Evolutionary conservation across 2,113 vertebrate species (phyloP).

Genomic region (Ameiurus melas): DNA sequence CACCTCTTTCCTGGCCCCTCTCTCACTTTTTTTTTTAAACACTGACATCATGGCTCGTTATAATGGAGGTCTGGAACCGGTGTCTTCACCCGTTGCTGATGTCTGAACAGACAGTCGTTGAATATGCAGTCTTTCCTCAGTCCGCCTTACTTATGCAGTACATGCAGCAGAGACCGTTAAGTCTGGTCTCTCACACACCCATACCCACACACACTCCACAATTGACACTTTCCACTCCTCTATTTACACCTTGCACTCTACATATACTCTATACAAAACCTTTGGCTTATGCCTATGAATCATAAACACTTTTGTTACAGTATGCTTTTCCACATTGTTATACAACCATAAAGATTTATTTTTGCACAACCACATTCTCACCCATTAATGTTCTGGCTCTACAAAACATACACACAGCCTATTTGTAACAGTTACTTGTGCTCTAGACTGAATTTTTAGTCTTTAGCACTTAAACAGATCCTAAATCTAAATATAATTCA

Average conservation of each 20-base stretch:
- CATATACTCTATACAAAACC: background rate
- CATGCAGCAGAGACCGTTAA: constrained; percentile 18
- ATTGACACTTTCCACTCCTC: constrained; percentile 2
- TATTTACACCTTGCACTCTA: background rate
- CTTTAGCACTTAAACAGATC: background rate
- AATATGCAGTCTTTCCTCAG: constrained; percentile 53
- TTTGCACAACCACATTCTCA: constrained; percentile 15
- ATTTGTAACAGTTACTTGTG: background rate
- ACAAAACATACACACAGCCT: background rate
- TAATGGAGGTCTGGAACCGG: constrained; percentile 33
- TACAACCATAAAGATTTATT: constrained; percentile 11
- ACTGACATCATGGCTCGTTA: constrained; percentile 9
- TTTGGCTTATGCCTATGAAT: constrained; percentile 22
- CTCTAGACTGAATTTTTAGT: background rate
- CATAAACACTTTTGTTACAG: background rate
- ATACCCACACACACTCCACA: background rate
- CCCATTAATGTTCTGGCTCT: constrained; percentile 1
- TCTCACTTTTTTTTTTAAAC: background rate
- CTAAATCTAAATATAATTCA: background rate
- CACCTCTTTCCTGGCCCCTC: constrained; percentile 7
- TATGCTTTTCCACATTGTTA: constrained; percentile 33
- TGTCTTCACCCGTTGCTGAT: constrained; percentile 47
- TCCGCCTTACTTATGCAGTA: constrained; percentile 68
- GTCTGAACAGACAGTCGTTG: constrained; percentile 41
- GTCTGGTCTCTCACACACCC: background rate